phyloP scores from a whole-genome alignment of 1,140 invertebrate species.

The Grapholita molesta region DNA sequence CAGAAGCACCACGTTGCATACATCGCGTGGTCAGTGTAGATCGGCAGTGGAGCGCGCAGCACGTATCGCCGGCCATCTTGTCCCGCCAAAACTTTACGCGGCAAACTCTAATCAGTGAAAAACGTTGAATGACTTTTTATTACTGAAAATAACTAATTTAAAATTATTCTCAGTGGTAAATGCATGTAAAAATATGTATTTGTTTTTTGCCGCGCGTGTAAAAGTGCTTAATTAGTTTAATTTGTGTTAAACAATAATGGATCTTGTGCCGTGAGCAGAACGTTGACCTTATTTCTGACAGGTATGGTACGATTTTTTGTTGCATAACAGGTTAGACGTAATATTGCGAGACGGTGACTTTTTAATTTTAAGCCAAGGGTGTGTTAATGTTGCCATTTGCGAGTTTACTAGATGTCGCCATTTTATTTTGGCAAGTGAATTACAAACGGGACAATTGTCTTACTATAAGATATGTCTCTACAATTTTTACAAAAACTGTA shows the following conservation, averaged over 20 bases:
- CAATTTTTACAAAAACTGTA: too few species aligned
- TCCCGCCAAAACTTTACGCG: constrained; percentile 9
- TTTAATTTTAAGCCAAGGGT: constrained; percentile 5
- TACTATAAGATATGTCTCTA: too few species aligned
- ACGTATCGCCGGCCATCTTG: neutral
- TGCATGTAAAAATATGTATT: neutral
- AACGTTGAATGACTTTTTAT: constrained; percentile 13
- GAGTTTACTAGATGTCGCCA: neutral
- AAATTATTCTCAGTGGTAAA: neutral
- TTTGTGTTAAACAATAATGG: constrained; percentile 5
- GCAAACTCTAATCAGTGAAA: neutral
- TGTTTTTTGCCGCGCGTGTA: neutral
- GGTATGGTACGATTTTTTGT: constrained; percentile 9
- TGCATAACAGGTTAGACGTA: constrained; percentile 12
- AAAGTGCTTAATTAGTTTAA: constrained; percentile 4
- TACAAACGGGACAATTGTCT: too few species aligned
- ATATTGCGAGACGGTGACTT: neutral
- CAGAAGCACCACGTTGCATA: constrained; percentile 3
- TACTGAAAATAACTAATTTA: neutral
- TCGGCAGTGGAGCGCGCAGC: neutral
- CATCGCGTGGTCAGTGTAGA: neutral
- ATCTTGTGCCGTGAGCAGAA: constrained; percentile 4
- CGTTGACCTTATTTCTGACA: constrained; percentile 12
- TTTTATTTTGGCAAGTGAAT: too few species aligned
- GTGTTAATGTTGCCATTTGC: neutral